Evolutionary conservation across 2,113 vertebrate species (phyloP).

Genomic region (Rostratula benghalensis): DNA sequence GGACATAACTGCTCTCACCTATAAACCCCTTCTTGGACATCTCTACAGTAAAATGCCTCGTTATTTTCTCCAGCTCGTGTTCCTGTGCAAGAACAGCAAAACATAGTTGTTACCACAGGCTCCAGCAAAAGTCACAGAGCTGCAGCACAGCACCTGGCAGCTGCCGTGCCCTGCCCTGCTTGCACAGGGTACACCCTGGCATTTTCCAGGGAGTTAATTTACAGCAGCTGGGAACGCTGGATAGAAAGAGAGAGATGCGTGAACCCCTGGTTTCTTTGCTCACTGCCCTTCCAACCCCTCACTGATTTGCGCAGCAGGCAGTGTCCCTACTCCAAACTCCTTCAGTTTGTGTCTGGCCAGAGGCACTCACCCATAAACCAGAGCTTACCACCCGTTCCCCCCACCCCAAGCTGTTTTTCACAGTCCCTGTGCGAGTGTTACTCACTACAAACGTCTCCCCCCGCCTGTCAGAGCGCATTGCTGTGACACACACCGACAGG

Average conservation of each 20-base stretch:
- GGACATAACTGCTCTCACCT: not conserved
- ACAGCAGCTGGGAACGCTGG: not conserved
- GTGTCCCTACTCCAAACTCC: not conserved
- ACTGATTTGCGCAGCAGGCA: not conserved
- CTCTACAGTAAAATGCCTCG: not conserved
- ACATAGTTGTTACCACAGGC: not conserved
- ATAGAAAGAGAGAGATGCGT: not conserved
- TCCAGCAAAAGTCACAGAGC: not conserved
- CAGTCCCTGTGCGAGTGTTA: not conserved
- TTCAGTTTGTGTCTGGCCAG: not conserved
- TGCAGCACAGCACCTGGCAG: not conserved
- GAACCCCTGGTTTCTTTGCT: not conserved
- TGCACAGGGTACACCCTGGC: too few relatives aligned
- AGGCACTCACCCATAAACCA: not conserved
- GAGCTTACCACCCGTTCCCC: not conserved
- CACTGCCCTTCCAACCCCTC: not conserved
- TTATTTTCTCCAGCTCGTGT: constrained; percentile 20
- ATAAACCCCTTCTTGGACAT: constrained; percentile 34
- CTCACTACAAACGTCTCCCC: not conserved
- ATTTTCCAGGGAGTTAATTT: not conserved
- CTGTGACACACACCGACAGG: not conserved
- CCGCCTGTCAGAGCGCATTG: not conserved
- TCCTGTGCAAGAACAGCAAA: not conserved
- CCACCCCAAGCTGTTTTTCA: not conserved
- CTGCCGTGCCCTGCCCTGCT: not conserved